phyloP scores from a whole-genome alignment of 2,113 vertebrate species.

The Gymnogyps californianus region DNA sequence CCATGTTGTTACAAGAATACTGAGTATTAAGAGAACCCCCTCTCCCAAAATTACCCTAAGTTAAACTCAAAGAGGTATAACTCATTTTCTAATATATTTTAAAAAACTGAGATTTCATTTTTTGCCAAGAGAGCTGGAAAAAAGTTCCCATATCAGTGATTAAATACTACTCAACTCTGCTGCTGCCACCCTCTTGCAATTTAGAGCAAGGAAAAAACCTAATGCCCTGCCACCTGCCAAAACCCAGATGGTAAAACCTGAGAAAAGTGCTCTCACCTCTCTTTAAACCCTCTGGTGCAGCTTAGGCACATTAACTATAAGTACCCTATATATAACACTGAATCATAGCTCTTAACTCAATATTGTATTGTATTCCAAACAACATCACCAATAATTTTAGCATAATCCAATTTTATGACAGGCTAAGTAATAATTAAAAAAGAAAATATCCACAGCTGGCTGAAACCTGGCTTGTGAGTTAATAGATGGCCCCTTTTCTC shows the following conservation, averaged over 20 bases:
- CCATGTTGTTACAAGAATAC: background rate
- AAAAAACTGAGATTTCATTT: background rate
- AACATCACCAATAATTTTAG: background rate
- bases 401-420: constrained; percentile 51
- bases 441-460: constrained; percentile 50
- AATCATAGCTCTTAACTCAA: background rate
- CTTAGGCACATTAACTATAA: background rate
- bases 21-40: background rate
- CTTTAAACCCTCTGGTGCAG: constrained; percentile 1
- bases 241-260: constrained; percentile 29
- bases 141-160: background rate
- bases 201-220: background rate
- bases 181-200: background rate
- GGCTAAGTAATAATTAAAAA: constrained; percentile 35
- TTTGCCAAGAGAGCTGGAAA: background rate
- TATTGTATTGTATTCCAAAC: background rate
- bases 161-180: background rate
- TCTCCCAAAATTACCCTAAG: background rate
- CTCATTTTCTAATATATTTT: background rate
- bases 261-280: constrained; percentile 15
- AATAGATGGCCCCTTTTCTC: constrained; percentile 35
- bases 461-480: background rate
- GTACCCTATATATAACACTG: background rate
- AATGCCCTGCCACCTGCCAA: constrained; percentile 21
- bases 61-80: background rate